Conservation (phyloP, 2,797 vertebrate species). For the Gobio occitaniae region DNA sequence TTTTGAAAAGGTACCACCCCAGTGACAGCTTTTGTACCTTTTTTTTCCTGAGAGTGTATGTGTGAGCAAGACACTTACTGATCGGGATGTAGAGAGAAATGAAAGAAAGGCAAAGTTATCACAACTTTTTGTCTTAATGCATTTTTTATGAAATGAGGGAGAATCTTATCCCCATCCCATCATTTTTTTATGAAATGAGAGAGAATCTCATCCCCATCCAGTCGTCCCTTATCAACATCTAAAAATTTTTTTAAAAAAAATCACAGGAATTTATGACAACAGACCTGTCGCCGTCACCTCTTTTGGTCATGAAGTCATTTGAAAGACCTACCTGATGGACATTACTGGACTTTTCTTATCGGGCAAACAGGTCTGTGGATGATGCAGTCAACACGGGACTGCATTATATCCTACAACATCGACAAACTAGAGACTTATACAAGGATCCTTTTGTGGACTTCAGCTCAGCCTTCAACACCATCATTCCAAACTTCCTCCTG, state of each 20-base stretch:
- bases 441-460: no score
- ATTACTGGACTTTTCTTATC: background rate
- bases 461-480: no score
- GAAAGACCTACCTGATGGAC: background rate
- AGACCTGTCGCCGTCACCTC: background rate
- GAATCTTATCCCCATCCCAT: slow-evolving; percentile 27
- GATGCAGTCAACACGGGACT: no score
- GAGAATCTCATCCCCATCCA: no score
- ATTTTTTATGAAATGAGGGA: slow-evolving; percentile 24
- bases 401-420: no score
- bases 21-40: no score
- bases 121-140: background rate
- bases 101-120: background rate
- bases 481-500: no score
- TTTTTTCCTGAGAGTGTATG: background rate
- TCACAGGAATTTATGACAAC: background rate
- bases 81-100: slow-evolving; percentile 2
- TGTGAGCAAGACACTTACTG: background rate
- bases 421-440: no score
- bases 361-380: no score
- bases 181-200: no score
- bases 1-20: no score
- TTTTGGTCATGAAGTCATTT: background rate
- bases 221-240: no score
- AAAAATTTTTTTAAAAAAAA: background rate